Percentiles rank a stretch among this genome's conserved stretches.
These are phyloP conservation scores for Anarsia innoxiella DNA, from an alignment of 2,888 invertebrate species.

Conservation along the genomic window DNA sequence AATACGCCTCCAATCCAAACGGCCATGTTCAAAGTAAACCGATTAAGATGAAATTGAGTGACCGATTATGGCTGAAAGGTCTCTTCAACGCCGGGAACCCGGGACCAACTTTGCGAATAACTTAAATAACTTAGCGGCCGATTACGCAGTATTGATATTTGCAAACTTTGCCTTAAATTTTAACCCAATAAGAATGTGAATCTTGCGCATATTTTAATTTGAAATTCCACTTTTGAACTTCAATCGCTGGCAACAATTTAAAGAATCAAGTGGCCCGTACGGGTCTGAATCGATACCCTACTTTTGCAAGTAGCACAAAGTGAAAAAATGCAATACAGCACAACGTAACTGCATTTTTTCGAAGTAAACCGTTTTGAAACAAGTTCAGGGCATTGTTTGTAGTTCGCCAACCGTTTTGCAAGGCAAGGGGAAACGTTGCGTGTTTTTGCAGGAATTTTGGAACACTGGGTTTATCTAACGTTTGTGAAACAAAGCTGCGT, in stretches of 20 bases:
- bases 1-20: conserved; percentile 18
- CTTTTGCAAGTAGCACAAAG: conserved; percentile 3
- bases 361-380: conserved; percentile 2
- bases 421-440: not conserved
- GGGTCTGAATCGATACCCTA: not conserved
- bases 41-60: conserved; percentile 30
- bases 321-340: not conserved
- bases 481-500: conserved; percentile 1
- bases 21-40: conserved; percentile 26
- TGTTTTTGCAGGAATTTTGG: not conserved
- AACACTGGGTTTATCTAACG: conserved; percentile 5
- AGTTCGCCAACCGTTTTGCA: conserved; percentile 6
- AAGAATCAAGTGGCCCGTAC: too few species aligned
- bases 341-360: conserved; percentile 2
- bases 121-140: conserved; percentile 8
- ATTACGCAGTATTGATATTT: conserved; percentile 1
- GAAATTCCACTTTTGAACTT: too few species aligned
- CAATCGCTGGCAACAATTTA: too few species aligned
- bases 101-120: conserved; percentile 10
- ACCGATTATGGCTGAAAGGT: conserved; percentile 23
- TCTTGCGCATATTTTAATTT: too few species aligned
- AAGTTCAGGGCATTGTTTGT: conserved; percentile 6
- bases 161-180: not conserved
- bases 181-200: not conserved
- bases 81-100: conserved; percentile 14